Conservation (phyloP, 2,888 invertebrate genomes). For the Venustoraphidia nigricollis region DNA sequence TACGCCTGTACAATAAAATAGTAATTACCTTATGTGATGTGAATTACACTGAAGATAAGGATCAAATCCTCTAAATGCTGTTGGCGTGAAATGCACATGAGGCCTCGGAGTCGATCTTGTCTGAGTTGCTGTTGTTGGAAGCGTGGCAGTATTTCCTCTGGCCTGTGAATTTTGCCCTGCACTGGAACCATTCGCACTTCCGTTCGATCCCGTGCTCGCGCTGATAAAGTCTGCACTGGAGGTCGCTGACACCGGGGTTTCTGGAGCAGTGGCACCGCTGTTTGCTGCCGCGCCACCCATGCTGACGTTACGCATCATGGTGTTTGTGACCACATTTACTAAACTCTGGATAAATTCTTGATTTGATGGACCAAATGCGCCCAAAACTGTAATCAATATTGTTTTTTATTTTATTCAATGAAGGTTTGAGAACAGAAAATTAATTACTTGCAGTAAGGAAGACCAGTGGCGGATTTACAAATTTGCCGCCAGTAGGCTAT, state of each 20-base stretch:
- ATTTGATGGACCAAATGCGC: not conserved
- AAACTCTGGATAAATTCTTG: slow-evolving; percentile 1
- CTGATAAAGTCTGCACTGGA: slow-evolving; percentile 8
- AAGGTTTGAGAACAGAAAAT: too few species aligned
- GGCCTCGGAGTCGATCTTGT: slow-evolving; percentile 53
- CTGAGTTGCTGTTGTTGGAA: slow-evolving; percentile 55
- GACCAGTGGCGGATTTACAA: too few species aligned
- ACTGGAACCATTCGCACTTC: slow-evolving; percentile 14
- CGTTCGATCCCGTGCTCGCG: slow-evolving; percentile 8
- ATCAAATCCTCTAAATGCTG: slow-evolving; percentile 42
- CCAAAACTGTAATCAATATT: not conserved
- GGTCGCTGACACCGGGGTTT: slow-evolving; percentile 4
- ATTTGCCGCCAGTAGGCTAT: too few species aligned
- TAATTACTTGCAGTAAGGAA: too few species aligned
- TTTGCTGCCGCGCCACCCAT: not conserved
- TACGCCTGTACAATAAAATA: slow-evolving; percentile 1
- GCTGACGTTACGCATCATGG: slow-evolving; percentile 3
- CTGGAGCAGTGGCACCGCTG: too few species aligned
- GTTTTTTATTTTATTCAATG: too few species aligned
- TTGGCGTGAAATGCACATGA: slow-evolving; percentile 46
- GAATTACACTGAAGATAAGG: slow-evolving; percentile 57
- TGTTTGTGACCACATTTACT: slow-evolving; percentile 4
- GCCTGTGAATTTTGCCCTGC: slow-evolving; percentile 31
- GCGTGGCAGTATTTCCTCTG: slow-evolving; percentile 47
- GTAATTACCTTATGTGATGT: slow-evolving; percentile 36